Conservation (phyloP, 2,797 vertebrate species). For the Molothrus ater region DNA sequence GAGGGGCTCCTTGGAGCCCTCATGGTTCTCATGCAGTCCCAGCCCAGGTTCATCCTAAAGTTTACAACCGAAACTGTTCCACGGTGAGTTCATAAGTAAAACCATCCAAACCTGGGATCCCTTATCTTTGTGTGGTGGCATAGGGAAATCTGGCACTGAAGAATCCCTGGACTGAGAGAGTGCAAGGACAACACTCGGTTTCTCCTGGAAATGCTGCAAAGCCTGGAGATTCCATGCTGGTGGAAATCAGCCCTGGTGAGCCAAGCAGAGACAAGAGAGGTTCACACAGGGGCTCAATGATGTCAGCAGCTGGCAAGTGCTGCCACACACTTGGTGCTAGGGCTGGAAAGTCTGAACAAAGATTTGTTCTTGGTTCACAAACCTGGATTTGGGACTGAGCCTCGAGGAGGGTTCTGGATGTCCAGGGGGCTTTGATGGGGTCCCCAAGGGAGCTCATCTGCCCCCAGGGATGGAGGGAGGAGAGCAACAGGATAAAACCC, state of each 20-base stretch:
- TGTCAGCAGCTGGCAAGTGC: background rate
- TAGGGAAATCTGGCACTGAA: rapidly evolving
- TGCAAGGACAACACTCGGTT: rapidly evolving
- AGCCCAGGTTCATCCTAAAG: background rate
- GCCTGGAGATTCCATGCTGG: background rate
- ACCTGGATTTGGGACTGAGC: background rate
- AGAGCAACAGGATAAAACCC: background rate
- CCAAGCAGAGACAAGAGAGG: background rate
- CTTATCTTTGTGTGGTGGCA: background rate
- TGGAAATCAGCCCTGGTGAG: background rate
- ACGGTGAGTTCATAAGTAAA: background rate
- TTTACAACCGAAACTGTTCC: rapidly evolving
- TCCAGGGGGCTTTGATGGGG: background rate
- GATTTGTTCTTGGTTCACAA: background rate
- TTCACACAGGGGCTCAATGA: background rate
- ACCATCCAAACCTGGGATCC: background rate
- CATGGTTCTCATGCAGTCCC: rapidly evolving
- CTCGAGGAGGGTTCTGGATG: background rate
- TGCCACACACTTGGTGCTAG: background rate
- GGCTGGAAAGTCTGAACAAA: background rate
- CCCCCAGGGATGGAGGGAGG: background rate
- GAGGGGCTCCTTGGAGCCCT: background rate
- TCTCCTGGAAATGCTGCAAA: background rate
- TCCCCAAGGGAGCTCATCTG: background rate
- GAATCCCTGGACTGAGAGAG: background rate